phyloP scores from a whole-genome alignment of 2,113 vertebrate species.

The Cisticola juncidis region DNA sequence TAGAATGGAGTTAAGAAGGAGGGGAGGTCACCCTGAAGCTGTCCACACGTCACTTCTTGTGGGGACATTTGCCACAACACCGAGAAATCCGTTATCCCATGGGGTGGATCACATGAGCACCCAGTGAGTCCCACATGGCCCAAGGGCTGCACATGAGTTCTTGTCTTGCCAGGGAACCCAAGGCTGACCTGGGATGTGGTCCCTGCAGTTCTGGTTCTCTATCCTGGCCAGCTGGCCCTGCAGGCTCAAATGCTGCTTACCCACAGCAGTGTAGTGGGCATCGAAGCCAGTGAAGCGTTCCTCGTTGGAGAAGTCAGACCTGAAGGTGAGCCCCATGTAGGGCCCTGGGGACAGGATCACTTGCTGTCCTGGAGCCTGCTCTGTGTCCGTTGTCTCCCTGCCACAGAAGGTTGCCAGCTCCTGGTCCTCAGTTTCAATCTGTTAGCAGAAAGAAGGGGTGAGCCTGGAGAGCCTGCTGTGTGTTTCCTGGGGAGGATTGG shows the following conservation, averaged over 20 bases:
- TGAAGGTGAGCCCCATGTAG: conserved; percentile 83
- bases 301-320: conserved; percentile 94
- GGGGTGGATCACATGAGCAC: neutral
- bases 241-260: conserved; percentile 70
- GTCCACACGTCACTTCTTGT: fast-evolving
- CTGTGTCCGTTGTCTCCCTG: conserved; percentile 86
- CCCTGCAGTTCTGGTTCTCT: neutral
- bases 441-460: conserved; percentile 8
- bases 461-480: neutral
- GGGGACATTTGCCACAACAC: neutral
- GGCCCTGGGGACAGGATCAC: conserved; percentile 80
- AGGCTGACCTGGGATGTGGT: neutral
- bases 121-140: neutral
- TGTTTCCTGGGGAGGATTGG: neutral
- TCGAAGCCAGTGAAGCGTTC: conserved; percentile 89
- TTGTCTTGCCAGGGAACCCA: neutral
- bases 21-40: neutral
- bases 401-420: conserved; percentile 89
- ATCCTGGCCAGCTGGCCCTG: neutral
- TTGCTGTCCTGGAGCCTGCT: conserved; percentile 81
- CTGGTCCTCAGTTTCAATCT: conserved; percentile 87
- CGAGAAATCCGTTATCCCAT: neutral
- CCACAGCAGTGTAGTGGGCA: conserved; percentile 88
- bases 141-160: neutral
- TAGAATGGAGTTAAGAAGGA: conserved; percentile 37